phyloP scores from a whole-genome alignment of 2,113 vertebrate species.

The Mellivora capensis region DNA sequence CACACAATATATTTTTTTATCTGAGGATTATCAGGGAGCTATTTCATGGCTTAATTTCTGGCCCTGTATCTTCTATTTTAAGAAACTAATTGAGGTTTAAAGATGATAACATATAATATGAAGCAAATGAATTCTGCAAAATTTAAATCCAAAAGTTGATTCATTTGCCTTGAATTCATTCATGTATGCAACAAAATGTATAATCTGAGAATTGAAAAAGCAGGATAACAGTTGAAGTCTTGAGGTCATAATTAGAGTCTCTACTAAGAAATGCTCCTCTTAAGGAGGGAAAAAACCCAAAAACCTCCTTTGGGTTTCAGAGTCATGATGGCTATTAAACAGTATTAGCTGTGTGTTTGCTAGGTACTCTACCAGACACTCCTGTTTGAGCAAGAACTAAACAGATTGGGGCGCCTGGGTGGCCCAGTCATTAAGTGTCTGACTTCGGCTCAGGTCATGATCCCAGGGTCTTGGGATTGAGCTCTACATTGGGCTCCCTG shows the following conservation, averaged over 20 bases:
- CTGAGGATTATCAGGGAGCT: not conserved
- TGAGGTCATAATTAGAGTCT: not conserved
- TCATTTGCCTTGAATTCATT: not conserved
- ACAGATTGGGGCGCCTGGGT: not conserved
- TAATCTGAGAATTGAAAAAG: not conserved
- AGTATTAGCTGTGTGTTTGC: not conserved
- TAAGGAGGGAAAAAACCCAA: not conserved
- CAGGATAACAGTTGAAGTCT: not conserved
- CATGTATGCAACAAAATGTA: not conserved
- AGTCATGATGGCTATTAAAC: not conserved
- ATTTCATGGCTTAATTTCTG: not conserved
- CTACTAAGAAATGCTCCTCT: not conserved
- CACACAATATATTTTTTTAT: not conserved
- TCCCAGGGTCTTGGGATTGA: too few relatives aligned
- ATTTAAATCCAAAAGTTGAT: not conserved
- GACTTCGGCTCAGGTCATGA: too few relatives aligned
- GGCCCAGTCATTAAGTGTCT: too few relatives aligned
- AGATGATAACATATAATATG: not conserved
- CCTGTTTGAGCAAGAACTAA: not conserved
- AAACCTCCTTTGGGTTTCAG: not conserved
- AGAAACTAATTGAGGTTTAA: not conserved
- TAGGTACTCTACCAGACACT: not conserved
- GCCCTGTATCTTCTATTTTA: not conserved
- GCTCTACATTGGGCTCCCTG: too few relatives aligned
- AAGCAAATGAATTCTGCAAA: not conserved